Evolutionary conservation across 2,888 invertebrate species (phyloP).

Genomic region (Parasteatoda lunata): DNA sequence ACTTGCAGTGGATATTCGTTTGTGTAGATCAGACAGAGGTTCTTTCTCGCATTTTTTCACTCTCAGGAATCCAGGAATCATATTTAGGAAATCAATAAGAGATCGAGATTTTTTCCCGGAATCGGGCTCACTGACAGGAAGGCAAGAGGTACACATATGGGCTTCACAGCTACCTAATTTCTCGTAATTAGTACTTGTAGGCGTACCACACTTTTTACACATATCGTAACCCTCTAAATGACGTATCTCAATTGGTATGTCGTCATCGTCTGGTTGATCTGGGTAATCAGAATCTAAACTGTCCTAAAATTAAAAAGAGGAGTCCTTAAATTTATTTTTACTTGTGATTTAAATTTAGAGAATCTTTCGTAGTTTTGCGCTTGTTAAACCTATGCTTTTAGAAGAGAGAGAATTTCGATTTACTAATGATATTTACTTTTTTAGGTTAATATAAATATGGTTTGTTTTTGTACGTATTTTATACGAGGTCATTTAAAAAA

Average conservation of each 20-base stretch:
- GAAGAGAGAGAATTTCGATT: no score
- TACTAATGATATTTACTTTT: no score
- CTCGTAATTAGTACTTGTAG: not conserved
- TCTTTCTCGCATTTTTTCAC: conserved; percentile 64
- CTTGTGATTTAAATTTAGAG: no score
- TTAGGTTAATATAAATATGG: no score
- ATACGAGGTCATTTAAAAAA: no score
- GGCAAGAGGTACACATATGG: conserved; percentile 41
- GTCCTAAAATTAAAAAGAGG: conserved; percentile 68
- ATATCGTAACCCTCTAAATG: conserved; percentile 79
- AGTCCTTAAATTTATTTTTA: no score
- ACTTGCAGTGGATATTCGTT: conserved; percentile 68
- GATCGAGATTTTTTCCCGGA: conserved; percentile 56
- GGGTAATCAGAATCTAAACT: conserved; percentile 73
- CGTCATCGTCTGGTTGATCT: conserved; percentile 78
- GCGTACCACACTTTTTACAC: conserved; percentile 49
- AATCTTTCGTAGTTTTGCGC: no score
- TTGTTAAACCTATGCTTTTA: no score
- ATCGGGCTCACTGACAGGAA: conserved; percentile 27
- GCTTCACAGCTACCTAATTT: conserved; percentile 34
- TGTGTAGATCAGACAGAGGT: conserved; percentile 62
- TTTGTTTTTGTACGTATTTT: no score
- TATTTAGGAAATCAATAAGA: conserved; percentile 65
- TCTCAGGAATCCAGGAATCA: conserved; percentile 66
- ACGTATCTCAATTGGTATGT: conserved; percentile 90